Conservation (phyloP, 1,140 invertebrate species). For the Lerema accius region DNA sequence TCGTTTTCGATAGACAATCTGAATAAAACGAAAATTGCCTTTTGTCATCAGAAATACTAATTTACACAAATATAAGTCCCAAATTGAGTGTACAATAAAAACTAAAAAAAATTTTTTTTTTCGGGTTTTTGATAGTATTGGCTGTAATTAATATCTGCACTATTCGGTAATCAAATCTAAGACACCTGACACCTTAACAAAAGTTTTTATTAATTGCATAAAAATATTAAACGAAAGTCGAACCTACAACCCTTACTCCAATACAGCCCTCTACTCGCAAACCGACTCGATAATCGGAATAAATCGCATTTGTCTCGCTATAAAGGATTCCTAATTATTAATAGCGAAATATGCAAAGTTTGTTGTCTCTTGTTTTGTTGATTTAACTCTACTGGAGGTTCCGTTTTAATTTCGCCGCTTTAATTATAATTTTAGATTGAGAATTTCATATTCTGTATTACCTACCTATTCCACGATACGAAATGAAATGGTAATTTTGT, state of each 20-base stretch:
- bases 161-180: too few species aligned
- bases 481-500: slow-evolving; percentile 44
- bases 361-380: slow-evolving; percentile 75
- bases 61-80: too few species aligned
- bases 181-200: too few species aligned
- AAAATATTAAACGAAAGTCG: slow-evolving; percentile 17
- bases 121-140: too few species aligned
- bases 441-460: slow-evolving; percentile 60
- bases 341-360: slow-evolving; percentile 77
- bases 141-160: too few species aligned
- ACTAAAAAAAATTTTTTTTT: too few species aligned
- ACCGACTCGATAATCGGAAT: slow-evolving; percentile 48
- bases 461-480: slow-evolving; percentile 33
- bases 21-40: too few species aligned
- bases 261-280: neutral
- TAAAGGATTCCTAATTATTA: slow-evolving; percentile 68
- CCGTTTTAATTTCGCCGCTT: slow-evolving; percentile 54
- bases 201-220: too few species aligned
- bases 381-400: slow-evolving; percentile 58
- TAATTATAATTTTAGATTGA: slow-evolving; percentile 78
- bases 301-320: slow-evolving; percentile 63
- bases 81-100: too few species aligned
- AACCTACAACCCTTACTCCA: neutral
- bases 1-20: too few species aligned
- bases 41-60: too few species aligned